Evolutionary conservation across 2,113 vertebrate species (phyloP), one percentile per base, ranked within the genome.

Genomic region (Corythornis cristatus): DNA sequence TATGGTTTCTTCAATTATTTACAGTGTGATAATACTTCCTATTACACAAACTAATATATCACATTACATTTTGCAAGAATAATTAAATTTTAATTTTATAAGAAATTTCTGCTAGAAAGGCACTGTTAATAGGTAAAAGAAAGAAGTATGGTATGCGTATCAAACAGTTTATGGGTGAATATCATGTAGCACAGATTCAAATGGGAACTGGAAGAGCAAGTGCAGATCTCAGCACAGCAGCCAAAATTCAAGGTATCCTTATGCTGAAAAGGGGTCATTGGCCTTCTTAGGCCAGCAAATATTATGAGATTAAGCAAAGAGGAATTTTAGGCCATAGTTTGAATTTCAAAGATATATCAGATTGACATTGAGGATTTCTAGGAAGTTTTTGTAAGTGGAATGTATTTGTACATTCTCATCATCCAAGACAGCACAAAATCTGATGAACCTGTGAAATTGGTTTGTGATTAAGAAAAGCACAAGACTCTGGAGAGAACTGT

Each of bases 1-100:
- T 86, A 93, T 89, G 56, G 61, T 70, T 93, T 87, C 91, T 94
- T 96, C 75, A 95, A 95, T 96, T 96, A 96, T 95, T 95, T 95
- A 93, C 82, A 86, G 75, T 21, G n/a, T 58, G 86, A 76, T 91
- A 95, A 92, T 83, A 51, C 75, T 77, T 71, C 54, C 74, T 57
- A 31, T 80, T 71, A 64, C 33, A 60, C 60, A 92, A 85, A 60
- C 10, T 10, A 40, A 91, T 64, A 35, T 8, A 57, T 79, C 62
- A 33, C 37, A 11, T 25, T 51, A 25, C n/a, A 6, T 53, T 70
- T 71, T 2, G 3, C 37, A 81, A 53, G 61, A 90, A 93, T 50
- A 88, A 77, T 85, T 74, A 83, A 92, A 83, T 77, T 71, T 58
- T 70, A 46, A 60, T 87, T 87, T 66, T 35, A 10, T 10, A 60